A percentile compares a stretch with the other conserved stretches of the same genome.
Conservation (phyloP, 1,140 invertebrate species). For the Eriosoma lanigerum region DNA sequence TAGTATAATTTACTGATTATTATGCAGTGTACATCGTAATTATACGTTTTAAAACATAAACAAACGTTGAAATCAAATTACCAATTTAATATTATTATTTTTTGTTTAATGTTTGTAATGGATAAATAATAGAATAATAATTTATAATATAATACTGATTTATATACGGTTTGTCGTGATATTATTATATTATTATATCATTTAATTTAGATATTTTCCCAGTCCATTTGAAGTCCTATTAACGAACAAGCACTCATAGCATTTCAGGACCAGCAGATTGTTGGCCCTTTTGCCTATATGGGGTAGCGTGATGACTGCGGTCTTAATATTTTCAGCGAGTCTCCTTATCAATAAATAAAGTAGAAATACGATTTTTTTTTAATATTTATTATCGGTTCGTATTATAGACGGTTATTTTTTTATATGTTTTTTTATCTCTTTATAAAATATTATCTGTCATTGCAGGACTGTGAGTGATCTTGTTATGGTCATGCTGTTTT, state of each 20-base stretch:
- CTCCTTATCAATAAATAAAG: slow-evolving; percentile 18
- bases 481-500: not conserved
- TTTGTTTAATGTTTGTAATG: too few relatives aligned
- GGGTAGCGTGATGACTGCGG: not conserved
- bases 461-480: not conserved
- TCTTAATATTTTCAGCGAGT: not conserved
- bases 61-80: too few relatives aligned
- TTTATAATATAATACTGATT: too few relatives aligned
- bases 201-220: not conserved
- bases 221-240: not conserved
- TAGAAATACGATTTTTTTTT: not conserved
- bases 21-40: too few relatives aligned
- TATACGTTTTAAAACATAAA: too few relatives aligned
- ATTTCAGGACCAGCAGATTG: not conserved
- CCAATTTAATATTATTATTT: too few relatives aligned
- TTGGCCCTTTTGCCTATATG: not conserved
- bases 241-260: not conserved
- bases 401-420: not conserved
- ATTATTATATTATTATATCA: too few relatives aligned
- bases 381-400: not conserved
- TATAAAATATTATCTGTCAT: not conserved
- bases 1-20: too few relatives aligned
- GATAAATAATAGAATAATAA: too few relatives aligned
- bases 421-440: too few relatives aligned
- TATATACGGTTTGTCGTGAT: too few relatives aligned